Percentiles rank a stretch among this genome's conserved stretches.
Conservation (phyloP, 35 echinoderm and acorn worm species). For the Lytechinus variegatus region DNA sequence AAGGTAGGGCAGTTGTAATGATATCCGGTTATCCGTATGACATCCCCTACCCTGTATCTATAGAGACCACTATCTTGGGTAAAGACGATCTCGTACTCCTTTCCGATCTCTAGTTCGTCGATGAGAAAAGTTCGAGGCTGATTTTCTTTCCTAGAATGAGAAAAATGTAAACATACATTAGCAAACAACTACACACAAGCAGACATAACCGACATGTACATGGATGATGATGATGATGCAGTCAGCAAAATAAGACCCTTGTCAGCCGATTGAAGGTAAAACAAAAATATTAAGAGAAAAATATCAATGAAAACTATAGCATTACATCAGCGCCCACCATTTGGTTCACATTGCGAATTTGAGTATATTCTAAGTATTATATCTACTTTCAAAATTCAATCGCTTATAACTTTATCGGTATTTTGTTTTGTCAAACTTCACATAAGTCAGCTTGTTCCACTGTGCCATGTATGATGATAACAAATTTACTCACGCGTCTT, state of each 20-base stretch:
- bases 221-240: no score
- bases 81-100: constrained; percentile 76
- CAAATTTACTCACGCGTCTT: background rate
- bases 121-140: background rate
- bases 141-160: background rate
- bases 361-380: background rate
- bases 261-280: no score
- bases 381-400: background rate
- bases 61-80: background rate
- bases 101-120: constrained; percentile 76
- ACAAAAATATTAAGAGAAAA: no score
- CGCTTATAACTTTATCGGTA: background rate
- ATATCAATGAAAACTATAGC: background rate
- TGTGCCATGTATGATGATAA: background rate
- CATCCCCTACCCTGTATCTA: no score
- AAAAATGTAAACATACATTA: background rate
- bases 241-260: no score
- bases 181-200: background rate
- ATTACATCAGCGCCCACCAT: background rate
- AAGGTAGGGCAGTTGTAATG: constrained; percentile 60
- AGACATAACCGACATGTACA: background rate
- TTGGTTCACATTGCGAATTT: background rate
- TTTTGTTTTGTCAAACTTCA: background rate
- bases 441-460: no score
- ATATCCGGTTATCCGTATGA: background rate